Evolutionary conservation across 2,888 invertebrate genomes (phyloP), one percentile per base, ranked within the genome.

Genomic region (Clitarchus hookeri): DNA sequence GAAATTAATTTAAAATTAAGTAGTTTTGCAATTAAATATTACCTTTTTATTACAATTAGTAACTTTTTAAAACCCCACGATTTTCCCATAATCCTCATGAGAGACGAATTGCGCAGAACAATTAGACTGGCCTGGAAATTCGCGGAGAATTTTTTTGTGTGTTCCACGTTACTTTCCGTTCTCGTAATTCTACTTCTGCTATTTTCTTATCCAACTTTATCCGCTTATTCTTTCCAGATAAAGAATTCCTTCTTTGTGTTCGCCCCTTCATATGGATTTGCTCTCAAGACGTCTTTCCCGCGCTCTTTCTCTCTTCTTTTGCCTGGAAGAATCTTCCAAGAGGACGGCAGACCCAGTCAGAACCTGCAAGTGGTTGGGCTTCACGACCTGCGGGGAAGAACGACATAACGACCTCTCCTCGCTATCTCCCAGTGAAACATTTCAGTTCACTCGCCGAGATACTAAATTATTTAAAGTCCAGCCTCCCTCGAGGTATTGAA

Each of bases 161-260:
- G 65, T 23, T 6, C 65, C 13, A 13, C 19, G 19, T 16, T 65
- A 65, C 65, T 23, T 65, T 19, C 65, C 11, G 23, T 16, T 16
- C 23, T 65, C 6, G 65, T 65, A 65, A 65, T 65, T 65, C 65
- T 23, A 19, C 65, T 13, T 65, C 65, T 19, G 16, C 65, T 65
- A 65, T 65, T 65, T 65, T 65, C 65, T 65, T 65, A 65, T 65
- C 65, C 65, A 19, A 65, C 19, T 19, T 65, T 6, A 65, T 65
- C 65, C 65, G 65, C 65, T 65, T 65, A 65, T 65, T 65, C 65
- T 65, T 48, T 65, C 65, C 16, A 65, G 65, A 65, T 65, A 65
- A 65, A 65, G 65, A 65, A 65, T 65, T 65, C 65, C 19, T 19
- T 65, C 65, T 65, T 65, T 65, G 65, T 65, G 65, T 65, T 65